phyloP scores from a whole-genome alignment of 1,140 invertebrate species.

The Tachypleus tridentatus region DNA sequence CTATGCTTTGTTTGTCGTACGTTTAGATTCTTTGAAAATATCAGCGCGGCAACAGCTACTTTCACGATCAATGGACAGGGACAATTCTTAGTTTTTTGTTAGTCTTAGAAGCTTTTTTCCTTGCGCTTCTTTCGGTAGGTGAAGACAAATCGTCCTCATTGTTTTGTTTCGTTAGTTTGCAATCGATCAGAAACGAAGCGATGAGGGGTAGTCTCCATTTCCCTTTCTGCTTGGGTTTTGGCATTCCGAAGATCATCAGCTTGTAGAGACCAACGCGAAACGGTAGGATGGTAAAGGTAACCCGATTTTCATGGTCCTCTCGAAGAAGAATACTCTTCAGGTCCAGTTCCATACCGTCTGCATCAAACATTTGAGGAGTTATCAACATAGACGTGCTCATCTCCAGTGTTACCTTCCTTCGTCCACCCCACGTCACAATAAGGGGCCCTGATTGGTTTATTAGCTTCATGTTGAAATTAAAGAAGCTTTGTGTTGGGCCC shows the following conservation, averaged over 20 bases:
- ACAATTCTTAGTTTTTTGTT: no score
- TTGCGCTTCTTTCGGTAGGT: conserved; percentile 8
- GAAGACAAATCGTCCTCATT: conserved; percentile 22
- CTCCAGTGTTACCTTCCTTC: conserved; percentile 28
- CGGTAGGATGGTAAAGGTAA: conserved; percentile 28
- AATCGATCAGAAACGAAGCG: conserved; percentile 32
- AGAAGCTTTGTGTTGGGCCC: conserved; percentile 32
- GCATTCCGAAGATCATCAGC: conserved; percentile 31
- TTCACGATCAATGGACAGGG: no score
- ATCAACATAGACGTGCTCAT: conserved; percentile 27
- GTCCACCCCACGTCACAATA: conserved; percentile 31
- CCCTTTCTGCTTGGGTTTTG: conserved; percentile 31
- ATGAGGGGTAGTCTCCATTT: conserved; percentile 31
- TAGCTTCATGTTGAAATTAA: conserved; percentile 29
- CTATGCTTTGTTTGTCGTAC: no score
- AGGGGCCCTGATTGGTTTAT: conserved; percentile 30
- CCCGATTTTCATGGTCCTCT: conserved; percentile 28
- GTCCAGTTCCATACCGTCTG: conserved; percentile 28
- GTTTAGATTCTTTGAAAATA: no score
- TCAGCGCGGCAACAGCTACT: no score
- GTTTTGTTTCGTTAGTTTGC: conserved; percentile 28
- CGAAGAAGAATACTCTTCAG: conserved; percentile 24
- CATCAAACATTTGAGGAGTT: conserved; percentile 29
- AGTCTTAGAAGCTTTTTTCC: conserved; percentile 7
- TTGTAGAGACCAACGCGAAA: conserved; percentile 32